These are phyloP conservation scores for Xestia c-nigrum DNA, from an alignment of 2,888 invertebrate genomes.

Conservation along the genomic window DNA sequence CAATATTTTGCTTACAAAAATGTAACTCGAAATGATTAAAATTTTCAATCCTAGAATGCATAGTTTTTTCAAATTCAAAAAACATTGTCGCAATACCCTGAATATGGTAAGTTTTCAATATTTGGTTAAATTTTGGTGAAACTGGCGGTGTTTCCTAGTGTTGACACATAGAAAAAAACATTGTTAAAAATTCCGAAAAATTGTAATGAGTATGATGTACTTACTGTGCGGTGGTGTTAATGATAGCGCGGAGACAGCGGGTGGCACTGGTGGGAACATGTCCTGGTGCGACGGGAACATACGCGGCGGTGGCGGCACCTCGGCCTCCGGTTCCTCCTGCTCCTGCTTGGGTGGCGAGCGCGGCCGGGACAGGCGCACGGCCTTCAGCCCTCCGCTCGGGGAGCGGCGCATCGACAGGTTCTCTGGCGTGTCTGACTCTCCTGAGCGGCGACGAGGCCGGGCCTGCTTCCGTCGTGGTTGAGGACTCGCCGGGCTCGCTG, in stretches of 20 bases:
- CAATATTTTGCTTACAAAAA: not conserved
- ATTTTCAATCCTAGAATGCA: not conserved
- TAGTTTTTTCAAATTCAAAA: not conserved
- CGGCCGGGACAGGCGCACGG: constrained; percentile 84
- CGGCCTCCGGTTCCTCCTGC: constrained; percentile 85
- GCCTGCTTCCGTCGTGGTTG: constrained; percentile 96
- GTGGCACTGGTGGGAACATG: constrained; percentile 93
- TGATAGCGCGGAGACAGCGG: constrained; percentile 93
- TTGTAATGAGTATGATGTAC: constrained; percentile 76
- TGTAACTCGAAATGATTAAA: not conserved
- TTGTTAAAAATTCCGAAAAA: not conserved
- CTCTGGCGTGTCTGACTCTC: constrained; percentile 92
- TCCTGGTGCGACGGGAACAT: constrained; percentile 91
- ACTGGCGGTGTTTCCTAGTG: not conserved
- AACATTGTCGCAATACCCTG: not conserved
- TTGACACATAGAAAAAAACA: constrained; percentile 11
- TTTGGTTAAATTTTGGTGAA: not conserved
- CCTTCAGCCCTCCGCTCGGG: constrained; percentile 82
- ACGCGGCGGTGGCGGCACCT: constrained; percentile 90
- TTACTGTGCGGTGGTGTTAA: constrained; percentile 96
- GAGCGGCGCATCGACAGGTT: constrained; percentile 92
- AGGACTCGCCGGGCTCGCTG: constrained; percentile 93
- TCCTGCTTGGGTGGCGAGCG: constrained; percentile 86
- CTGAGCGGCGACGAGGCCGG: constrained; percentile 95
- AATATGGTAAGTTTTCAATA: not conserved